phyloP scores from a whole-genome alignment of 1,140 invertebrate genomes.

The Sipha flava region DNA sequence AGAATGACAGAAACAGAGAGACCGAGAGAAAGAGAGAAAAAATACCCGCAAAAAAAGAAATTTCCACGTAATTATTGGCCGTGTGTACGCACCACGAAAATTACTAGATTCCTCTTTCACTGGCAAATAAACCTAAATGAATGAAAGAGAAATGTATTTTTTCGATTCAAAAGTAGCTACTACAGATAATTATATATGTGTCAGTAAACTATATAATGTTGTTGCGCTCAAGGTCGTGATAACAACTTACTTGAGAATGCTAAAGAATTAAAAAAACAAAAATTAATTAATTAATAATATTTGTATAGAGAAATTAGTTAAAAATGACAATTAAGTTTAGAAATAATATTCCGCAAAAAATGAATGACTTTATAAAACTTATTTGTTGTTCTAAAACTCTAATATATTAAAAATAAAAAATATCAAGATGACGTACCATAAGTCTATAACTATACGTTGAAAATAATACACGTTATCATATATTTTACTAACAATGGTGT shows the following conservation, averaged over 20 bases:
- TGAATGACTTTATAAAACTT: too few relatives aligned
- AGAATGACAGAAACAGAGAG: not conserved
- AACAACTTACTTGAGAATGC: not conserved
- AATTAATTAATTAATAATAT: too few relatives aligned
- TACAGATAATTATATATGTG: not conserved
- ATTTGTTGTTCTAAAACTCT: too few relatives aligned
- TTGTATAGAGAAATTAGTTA: too few relatives aligned
- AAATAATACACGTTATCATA: too few relatives aligned
- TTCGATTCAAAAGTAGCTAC: not conserved
- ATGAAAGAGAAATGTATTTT: slow-evolving; percentile 2
- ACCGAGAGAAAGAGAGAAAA: not conserved
- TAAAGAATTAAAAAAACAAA: too few relatives aligned
- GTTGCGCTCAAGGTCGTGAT: not conserved
- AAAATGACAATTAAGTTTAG: too few relatives aligned
- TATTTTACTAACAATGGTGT: too few relatives aligned
- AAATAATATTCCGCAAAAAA: too few relatives aligned
- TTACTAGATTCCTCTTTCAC: not conserved
- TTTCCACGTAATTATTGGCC: not conserved
- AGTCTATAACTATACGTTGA: too few relatives aligned
- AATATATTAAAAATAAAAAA: too few relatives aligned
- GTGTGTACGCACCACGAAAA: not conserved
- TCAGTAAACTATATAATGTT: not conserved
- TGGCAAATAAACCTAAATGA: slow-evolving; percentile 4
- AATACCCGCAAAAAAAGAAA: slow-evolving; percentile 8
- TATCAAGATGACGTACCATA: too few relatives aligned